Evolutionary conservation across 2,888 invertebrate species (phyloP).

Genomic region (Gandaritis pyraliata): DNA sequence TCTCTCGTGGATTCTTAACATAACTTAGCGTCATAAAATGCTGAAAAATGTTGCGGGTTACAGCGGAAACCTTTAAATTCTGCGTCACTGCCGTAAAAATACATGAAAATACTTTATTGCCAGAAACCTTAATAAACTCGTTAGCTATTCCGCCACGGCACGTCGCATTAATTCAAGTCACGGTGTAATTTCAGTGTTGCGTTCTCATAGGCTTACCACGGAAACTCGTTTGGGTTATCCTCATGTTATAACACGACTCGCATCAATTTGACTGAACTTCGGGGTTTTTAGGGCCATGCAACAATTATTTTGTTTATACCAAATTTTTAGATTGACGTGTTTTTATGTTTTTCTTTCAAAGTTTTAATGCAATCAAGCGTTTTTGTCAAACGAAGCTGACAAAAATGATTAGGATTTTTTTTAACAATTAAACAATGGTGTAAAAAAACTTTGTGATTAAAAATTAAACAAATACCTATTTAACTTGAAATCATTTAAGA

Average conservation of each 20-base stretch:
- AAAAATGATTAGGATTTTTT: too few species aligned
- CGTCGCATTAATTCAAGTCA: slow-evolving; percentile 44
- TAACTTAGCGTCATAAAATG: slow-evolving; percentile 28
- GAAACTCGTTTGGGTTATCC: slow-evolving; percentile 30
- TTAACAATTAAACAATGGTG: too few species aligned
- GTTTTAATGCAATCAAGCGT: too few species aligned
- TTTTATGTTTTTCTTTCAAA: too few species aligned
- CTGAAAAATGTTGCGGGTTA: slow-evolving; percentile 27
- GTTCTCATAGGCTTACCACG: slow-evolving; percentile 31
- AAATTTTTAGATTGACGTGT: too few species aligned
- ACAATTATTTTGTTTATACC: neutral
- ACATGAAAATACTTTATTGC: slow-evolving; percentile 39
- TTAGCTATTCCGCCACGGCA: slow-evolving; percentile 40
- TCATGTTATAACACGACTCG: slow-evolving; percentile 15
- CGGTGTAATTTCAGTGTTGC: slow-evolving; percentile 39
- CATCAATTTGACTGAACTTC: slow-evolving; percentile 16
- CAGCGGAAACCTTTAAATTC: slow-evolving; percentile 19
- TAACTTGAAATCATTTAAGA: too few species aligned
- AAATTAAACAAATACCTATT: too few species aligned
- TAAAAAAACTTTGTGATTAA: too few species aligned
- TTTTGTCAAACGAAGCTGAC: too few species aligned
- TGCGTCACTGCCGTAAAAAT: slow-evolving; percentile 30
- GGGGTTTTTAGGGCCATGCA: slow-evolving; percentile 11
- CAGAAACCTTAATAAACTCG: slow-evolving; percentile 41
- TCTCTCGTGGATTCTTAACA: slow-evolving; percentile 26